Conservation (phyloP, 2,888 invertebrate genomes). For the Cantharis rustica region DNA sequence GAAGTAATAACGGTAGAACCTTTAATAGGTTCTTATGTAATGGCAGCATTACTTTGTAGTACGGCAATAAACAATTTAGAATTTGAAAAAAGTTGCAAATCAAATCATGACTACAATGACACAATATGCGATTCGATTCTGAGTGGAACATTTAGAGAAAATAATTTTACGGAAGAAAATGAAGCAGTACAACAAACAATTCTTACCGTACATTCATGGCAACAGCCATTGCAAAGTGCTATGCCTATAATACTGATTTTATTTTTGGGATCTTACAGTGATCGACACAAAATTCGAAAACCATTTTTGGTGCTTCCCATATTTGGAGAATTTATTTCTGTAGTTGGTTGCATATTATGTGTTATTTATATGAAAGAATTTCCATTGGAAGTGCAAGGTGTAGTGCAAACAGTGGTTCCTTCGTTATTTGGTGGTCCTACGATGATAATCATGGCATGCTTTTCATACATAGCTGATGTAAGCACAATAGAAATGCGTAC, state of each 20-base stretch:
- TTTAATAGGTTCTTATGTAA: slow-evolving; percentile 47
- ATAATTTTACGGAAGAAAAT: slow-evolving; percentile 52
- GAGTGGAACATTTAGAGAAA: slow-evolving; percentile 19
- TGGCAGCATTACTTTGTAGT: slow-evolving; percentile 45
- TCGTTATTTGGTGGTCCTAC: slow-evolving; percentile 65
- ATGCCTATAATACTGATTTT: slow-evolving; percentile 50
- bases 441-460: slow-evolving; percentile 52
- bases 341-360: slow-evolving; percentile 59
- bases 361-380: slow-evolving; percentile 63
- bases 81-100: slow-evolving; percentile 63
- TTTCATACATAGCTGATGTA: slow-evolving; percentile 54
- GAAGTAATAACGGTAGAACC: slow-evolving; percentile 53
- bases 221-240: slow-evolving; percentile 47
- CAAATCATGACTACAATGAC: slow-evolving; percentile 58
- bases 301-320: slow-evolving; percentile 53
- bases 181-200: slow-evolving; percentile 56
- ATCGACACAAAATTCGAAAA: slow-evolving; percentile 52
- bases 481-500: slow-evolving; percentile 64
- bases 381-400: slow-evolving; percentile 58
- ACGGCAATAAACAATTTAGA: slow-evolving; percentile 61
- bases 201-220: slow-evolving; percentile 55
- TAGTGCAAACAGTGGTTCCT: slow-evolving; percentile 61
- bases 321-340: slow-evolving; percentile 55
- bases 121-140: slow-evolving; percentile 58
- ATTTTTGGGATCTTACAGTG: slow-evolving; percentile 54